Base-by-base conservation (phyloP, 2,113 vertebrate genomes). In the Engystomops pustulosus region DNA sequence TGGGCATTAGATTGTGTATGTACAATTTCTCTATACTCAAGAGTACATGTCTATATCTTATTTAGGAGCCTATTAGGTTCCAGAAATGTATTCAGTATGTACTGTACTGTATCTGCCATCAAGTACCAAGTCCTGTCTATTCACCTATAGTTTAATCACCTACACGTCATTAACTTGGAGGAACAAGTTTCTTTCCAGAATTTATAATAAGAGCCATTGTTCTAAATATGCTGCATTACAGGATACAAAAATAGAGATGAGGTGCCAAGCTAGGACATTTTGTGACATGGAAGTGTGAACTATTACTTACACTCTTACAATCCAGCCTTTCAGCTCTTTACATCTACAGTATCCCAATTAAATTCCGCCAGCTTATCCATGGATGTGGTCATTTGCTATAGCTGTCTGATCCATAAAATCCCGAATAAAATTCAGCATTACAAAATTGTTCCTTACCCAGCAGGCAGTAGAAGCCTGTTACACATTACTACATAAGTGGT, bases 371-470 rank as follows among this genome's bases (percentile, higher is more conserved):
- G 79, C 65, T 81, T 71, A 70, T 71, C 68, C 80, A 71, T 55
- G 80, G 49, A 72, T 81, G 68, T 72, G 68, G 68, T 71, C 68
- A 81, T 81, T 81, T 58, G 72, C 47, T 71, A 58, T 71, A 69
- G 67, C 45, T 58, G 51, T 78, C 75, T 71, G 67, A 71, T 81
- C 80, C 80, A 81, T 81, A 70, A 81, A 81, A 69, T 69, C 75
- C 47, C 20, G 47, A 81, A 78, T 78, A 78, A 78, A 78, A 32
- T 60, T 58, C 75, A 60, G 36, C 47, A 81, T 81, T 81, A 71
- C 67, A 81, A 44, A 70, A 71, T 71, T 71, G 44, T 81, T 81
- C 80, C 80, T 81, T 51, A 23, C 49, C 47, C 67, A 81, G 67
- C 45, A 71, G 68, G 68, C 67, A 81, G 49, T 27, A 51, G 34